Evolutionary conservation across 2,888 invertebrate species (phyloP).

Genomic region (Chloromyia formosa): DNA sequence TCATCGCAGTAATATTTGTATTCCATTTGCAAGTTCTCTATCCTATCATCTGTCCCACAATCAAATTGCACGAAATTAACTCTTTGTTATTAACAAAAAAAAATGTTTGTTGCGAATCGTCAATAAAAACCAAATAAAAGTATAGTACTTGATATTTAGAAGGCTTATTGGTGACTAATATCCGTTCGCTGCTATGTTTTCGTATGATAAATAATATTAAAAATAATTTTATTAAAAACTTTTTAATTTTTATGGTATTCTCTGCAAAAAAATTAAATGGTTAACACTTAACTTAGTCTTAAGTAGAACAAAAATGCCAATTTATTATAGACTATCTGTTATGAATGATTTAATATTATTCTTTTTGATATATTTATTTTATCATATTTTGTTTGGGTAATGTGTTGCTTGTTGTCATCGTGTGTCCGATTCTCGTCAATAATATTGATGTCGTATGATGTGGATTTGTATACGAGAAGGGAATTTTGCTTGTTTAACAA

Average conservation of each 20-base stretch:
- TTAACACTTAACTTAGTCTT: neutral
- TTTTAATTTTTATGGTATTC: neutral
- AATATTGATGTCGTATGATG: no score
- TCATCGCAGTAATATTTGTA: neutral
- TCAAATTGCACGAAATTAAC: constrained; percentile 33
- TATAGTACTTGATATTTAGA: constrained; percentile 14
- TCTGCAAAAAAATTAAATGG: no score
- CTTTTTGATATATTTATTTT: no score
- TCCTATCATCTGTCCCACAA: constrained; percentile 21
- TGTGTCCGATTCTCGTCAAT: neutral
- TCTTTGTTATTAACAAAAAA: constrained; percentile 32
- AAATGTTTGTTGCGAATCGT: constrained; percentile 28
- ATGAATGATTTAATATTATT: neutral
- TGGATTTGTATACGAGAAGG: no score
- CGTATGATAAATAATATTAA: constrained; percentile 5
- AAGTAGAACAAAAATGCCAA: neutral
- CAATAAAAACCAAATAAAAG: neutral
- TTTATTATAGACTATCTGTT: neutral
- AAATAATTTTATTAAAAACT: neutral
- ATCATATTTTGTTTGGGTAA: neutral
- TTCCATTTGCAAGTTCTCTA: constrained; percentile 30
- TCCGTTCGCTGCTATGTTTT: constrained; percentile 34
- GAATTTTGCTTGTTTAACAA: no score
- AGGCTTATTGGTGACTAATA: constrained; percentile 41
- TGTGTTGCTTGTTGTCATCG: neutral